These are phyloP conservation scores for Muscicapa striata DNA, from an alignment of 2,797 vertebrate genomes.

Conservation along the genomic window DNA sequence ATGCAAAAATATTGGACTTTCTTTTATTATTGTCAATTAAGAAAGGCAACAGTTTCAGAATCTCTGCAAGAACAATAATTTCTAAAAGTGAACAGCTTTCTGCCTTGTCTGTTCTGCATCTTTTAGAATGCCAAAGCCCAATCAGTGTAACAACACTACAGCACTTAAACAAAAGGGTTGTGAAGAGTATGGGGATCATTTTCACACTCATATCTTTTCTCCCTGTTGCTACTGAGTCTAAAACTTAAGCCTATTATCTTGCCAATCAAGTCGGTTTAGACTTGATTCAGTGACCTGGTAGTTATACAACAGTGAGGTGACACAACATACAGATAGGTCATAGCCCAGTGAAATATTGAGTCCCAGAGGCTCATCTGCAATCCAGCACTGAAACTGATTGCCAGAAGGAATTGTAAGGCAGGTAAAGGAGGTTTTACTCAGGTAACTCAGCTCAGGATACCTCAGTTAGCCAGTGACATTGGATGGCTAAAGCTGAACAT, in stretches of 20 bases:
- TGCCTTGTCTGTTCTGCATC: not conserved
- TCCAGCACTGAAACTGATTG: not conserved
- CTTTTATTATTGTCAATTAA: constrained; percentile 36
- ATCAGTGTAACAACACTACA: not conserved
- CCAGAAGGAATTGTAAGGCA: not conserved
- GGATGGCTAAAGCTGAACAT: not conserved
- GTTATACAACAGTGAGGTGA: not conserved
- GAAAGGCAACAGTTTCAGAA: not conserved
- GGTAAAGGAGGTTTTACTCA: not conserved
- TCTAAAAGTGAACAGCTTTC: not conserved
- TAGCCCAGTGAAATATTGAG: not conserved
- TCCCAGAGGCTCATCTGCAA: not conserved
- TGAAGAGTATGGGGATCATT: not conserved
- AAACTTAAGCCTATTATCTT: not conserved
- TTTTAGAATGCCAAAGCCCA: not conserved
- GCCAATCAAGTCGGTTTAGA: not conserved
- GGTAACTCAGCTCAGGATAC: not conserved
- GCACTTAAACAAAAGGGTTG: not conserved
- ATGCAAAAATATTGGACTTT: constrained; percentile 52
- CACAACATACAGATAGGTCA: not conserved
- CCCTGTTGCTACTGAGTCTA: not conserved
- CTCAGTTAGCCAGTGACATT: not conserved
- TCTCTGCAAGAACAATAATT: not conserved
- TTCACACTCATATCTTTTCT: not conserved
- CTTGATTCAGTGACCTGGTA: not conserved